Conservation (phyloP, 64 coral and sea anemone species). For the Anthopleura sola region DNA sequence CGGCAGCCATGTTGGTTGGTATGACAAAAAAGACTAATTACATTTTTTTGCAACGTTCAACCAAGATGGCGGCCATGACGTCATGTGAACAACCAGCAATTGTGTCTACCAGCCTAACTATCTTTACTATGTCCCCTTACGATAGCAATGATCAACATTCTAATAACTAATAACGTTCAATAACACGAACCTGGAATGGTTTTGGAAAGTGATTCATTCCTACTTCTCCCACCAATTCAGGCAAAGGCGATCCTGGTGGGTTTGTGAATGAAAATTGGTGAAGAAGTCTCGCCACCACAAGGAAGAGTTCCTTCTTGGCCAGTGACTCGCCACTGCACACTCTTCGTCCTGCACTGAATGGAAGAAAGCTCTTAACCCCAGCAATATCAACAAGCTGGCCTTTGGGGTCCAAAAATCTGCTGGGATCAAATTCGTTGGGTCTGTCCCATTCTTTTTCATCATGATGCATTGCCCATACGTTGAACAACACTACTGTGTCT, state of each 20-base stretch:
- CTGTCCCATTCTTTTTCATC: conserved; percentile 48
- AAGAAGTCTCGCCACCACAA: conserved; percentile 28
- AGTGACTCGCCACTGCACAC: conserved; percentile 50
- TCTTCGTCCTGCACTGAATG: conserved; percentile 47
- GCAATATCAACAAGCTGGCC: conserved; percentile 29
- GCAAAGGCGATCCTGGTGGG: conserved; percentile 18
- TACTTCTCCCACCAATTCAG: conserved; percentile 35
- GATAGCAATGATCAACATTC: background rate
- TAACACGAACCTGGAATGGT: conserved; percentile 15
- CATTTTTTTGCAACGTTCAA: too few species aligned
- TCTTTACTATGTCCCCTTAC: background rate
- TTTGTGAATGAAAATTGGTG: conserved; percentile 53
- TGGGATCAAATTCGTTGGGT: conserved; percentile 33
- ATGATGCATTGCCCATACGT: conserved; percentile 64
- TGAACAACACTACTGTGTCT: conserved; percentile 50
- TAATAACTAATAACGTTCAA: conserved; percentile 14
- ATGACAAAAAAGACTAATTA: too few species aligned
- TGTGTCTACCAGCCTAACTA: background rate
- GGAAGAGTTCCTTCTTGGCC: conserved; percentile 53
- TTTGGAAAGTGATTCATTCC: conserved; percentile 38
- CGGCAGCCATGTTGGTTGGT: too few species aligned
- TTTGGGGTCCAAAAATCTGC: conserved; percentile 34
- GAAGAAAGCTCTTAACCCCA: conserved; percentile 39
- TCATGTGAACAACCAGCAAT: too few species aligned
- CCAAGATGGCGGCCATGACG: too few species aligned